phyloP scores from a whole-genome alignment of 2,888 invertebrate genomes.

The Euproctis similis region DNA sequence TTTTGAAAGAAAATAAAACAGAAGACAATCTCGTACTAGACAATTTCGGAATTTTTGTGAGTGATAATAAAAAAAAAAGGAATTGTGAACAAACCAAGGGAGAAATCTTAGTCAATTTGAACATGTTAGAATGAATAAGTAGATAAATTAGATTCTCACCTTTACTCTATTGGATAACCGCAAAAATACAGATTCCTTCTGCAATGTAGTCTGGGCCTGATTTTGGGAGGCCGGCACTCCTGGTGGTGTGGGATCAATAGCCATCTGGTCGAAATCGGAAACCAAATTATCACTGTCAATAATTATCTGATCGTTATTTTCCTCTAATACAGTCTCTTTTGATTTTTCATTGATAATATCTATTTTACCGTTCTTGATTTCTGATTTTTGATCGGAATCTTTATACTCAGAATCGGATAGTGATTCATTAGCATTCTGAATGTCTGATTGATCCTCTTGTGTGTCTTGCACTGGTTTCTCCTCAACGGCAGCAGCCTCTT shows the following conservation, averaged over 20 bases:
- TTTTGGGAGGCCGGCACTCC: conserved; percentile 47
- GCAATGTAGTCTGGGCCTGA: conserved; percentile 60
- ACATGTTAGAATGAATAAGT: too few species aligned
- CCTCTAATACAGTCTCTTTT: conserved; percentile 47
- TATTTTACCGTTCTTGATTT: conserved; percentile 44
- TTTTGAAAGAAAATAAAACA: too few species aligned
- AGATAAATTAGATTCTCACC: conserved; percentile 78
- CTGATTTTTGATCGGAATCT: conserved; percentile 35
- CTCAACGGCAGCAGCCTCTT: conserved; percentile 33
- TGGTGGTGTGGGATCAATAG: conserved; percentile 58
- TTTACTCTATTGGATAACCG: conserved; percentile 96
- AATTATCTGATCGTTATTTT: conserved; percentile 46
- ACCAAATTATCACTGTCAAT: conserved; percentile 71
- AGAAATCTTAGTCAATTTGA: too few species aligned
- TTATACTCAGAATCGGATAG: conserved; percentile 37
- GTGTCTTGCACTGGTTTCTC: conserved; percentile 37
- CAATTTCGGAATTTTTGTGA: too few species aligned
- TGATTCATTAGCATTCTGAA: conserved; percentile 36
- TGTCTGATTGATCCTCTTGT: conserved; percentile 31
- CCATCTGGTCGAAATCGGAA: conserved; percentile 72
- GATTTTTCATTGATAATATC: conserved; percentile 42
- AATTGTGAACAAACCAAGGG: too few species aligned
- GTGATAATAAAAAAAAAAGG: too few species aligned
- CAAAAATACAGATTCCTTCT: conserved; percentile 97
- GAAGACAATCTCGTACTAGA: too few species aligned